Percentiles rank a stretch among this genome's conserved stretches.
These are phyloP conservation scores for Condylura cristata DNA, from an alignment of 2,113 vertebrate genomes.

Conservation along the genomic window DNA sequence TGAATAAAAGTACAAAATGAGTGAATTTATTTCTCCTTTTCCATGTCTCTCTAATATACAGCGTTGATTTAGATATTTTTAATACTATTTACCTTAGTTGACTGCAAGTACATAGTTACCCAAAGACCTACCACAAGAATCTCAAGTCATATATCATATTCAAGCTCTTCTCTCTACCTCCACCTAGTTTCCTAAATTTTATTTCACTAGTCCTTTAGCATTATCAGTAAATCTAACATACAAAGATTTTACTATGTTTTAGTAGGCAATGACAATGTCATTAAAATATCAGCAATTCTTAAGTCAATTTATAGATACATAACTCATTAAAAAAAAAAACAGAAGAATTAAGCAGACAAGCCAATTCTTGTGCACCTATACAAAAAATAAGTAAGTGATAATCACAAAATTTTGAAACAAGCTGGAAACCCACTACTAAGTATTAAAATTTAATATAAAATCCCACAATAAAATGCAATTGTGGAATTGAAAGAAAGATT, in stretches of 20 bases:
- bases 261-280: background rate
- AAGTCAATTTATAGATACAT: slow-evolving; percentile 24
- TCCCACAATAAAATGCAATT: background rate
- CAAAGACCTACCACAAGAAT: background rate
- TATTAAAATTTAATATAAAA: slow-evolving; percentile 53
- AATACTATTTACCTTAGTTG: background rate
- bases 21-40: background rate
- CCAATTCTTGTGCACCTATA: background rate
- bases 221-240: slow-evolving; percentile 25
- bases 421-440: background rate
- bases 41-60: background rate
- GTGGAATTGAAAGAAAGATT: background rate
- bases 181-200: background rate
- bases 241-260: background rate
- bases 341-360: background rate
- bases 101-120: background rate
- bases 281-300: background rate
- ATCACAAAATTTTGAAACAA: background rate
- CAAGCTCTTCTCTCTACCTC: too few species aligned
- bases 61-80: too few species aligned
- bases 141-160: too few species aligned
- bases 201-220: slow-evolving; percentile 18
- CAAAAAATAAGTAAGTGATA: slow-evolving; percentile 34
- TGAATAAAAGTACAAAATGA: background rate
- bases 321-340: background rate